These are phyloP conservation scores for Drosophila robusta DNA, from an alignment of 2,888 invertebrate species.

Conservation along the genomic window DNA sequence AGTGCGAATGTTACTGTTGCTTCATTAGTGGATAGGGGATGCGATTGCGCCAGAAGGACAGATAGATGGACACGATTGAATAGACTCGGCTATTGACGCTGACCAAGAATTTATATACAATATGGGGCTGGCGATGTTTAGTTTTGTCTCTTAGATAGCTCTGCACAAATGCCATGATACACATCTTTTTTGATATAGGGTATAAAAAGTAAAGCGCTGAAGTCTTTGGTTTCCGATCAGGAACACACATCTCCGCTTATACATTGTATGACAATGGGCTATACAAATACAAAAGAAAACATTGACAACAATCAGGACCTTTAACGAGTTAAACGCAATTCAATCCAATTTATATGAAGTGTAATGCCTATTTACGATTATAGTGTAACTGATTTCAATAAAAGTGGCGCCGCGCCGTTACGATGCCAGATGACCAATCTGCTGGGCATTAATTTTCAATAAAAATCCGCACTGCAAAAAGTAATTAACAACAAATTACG, in stretches of 20 bases:
- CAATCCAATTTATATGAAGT: conserved; percentile 17
- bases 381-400: conserved; percentile 60
- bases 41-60: too few species aligned
- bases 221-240: neutral
- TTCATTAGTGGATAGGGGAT: too few species aligned
- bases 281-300: neutral
- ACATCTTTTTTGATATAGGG: too few species aligned
- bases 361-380: conserved; percentile 56
- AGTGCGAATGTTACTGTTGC: too few species aligned
- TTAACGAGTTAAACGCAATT: conserved; percentile 18
- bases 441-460: conserved; percentile 72
- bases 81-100: too few species aligned
- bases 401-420: conserved; percentile 27
- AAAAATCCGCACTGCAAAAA: conserved; percentile 63
- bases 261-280: neutral
- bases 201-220: too few species aligned
- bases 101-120: conserved; percentile 8
- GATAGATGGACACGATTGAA: too few species aligned
- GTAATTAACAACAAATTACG: conserved; percentile 77
- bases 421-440: conserved; percentile 43
- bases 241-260: too few species aligned
- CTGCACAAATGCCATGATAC: too few species aligned
- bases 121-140: too few species aligned
- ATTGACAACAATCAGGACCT: conserved; percentile 15
- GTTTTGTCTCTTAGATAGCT: too few species aligned